These are phyloP conservation scores for Dryobates pubescens DNA, from an alignment of 2,797 vertebrate species.

Conservation along the genomic window DNA sequence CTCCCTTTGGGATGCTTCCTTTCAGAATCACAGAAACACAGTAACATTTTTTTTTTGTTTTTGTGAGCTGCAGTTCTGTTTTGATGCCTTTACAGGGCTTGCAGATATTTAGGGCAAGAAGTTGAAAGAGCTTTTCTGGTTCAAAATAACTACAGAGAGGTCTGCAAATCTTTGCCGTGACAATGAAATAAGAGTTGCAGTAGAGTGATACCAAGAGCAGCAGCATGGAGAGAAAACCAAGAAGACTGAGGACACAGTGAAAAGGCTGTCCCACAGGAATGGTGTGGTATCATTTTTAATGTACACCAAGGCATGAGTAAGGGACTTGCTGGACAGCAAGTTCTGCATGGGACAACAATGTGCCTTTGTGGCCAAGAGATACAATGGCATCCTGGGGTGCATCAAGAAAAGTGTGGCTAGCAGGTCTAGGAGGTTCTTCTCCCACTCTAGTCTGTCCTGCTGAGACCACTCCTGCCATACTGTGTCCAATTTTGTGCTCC, in stretches of 20 bases:
- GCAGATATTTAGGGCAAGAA: neutral
- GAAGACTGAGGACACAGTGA: neutral
- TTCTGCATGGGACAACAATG: too few species aligned
- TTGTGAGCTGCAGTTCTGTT: neutral
- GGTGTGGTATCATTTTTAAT: neutral
- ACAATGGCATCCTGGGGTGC: too few species aligned
- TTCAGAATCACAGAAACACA: constrained; percentile 43
- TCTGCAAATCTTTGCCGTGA: neutral
- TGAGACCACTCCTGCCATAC: too few species aligned
- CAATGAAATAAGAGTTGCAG: neutral
- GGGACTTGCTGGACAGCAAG: too few species aligned
- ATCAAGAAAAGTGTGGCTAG: too few species aligned
- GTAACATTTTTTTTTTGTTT: constrained; percentile 1
- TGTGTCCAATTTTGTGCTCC: too few species aligned
- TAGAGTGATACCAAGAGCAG: neutral
- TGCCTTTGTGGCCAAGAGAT: too few species aligned
- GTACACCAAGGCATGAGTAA: too few species aligned
- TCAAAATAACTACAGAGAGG: neutral
- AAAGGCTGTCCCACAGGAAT: neutral
- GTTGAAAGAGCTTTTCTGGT: neutral
- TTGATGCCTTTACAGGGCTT: neutral
- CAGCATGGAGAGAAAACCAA: neutral
- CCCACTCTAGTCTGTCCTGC: too few species aligned
- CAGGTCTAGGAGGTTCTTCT: too few species aligned
- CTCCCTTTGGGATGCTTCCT: constrained; percentile 12